Percentiles rank a stretch among this genome's conserved stretches.
phyloP scores from a whole-genome alignment of 2,113 vertebrate genomes.

The Electrona antarctica region DNA sequence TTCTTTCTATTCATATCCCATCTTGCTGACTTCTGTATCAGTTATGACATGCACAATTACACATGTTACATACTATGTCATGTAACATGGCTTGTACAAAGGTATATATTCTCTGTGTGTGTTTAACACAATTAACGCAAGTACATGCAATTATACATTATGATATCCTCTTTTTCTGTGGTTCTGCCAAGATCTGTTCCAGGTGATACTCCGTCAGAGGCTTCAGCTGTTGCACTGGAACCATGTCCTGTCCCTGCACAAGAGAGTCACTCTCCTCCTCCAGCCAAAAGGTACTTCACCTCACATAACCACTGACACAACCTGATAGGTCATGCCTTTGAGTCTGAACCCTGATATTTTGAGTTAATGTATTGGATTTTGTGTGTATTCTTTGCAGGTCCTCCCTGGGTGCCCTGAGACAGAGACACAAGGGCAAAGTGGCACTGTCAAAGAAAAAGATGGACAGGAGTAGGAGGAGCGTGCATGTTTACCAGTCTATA shows the following conservation, averaged over 20 bases:
- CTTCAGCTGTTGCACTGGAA: slow-evolving; percentile 9
- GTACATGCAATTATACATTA: too few relatives aligned
- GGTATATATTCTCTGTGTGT: background rate
- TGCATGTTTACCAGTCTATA: slow-evolving; percentile 13
- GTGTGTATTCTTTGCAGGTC: slow-evolving; percentile 38
- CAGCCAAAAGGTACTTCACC: slow-evolving; percentile 46
- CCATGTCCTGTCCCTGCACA: background rate
- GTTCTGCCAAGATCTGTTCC: background rate
- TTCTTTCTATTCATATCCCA: too few relatives aligned
- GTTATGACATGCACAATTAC: too few relatives aligned
- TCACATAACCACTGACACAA: background rate
- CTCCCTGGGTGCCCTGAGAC: slow-evolving; percentile 34
- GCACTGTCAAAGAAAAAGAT: slow-evolving; percentile 36
- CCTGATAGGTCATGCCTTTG: background rate
- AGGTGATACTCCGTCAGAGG: slow-evolving; percentile 25
- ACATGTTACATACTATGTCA: too few relatives aligned
- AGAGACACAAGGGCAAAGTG: slow-evolving; percentile 57
- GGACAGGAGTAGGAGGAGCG: slow-evolving; percentile 41
- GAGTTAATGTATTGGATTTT: background rate
- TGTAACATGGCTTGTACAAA: too few relatives aligned
- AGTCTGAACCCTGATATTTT: background rate
- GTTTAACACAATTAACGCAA: background rate
- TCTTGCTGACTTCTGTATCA: too few relatives aligned
- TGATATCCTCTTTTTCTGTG: too few relatives aligned
- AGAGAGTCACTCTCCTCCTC: slow-evolving; percentile 8